A percentile compares a stretch with the other conserved stretches of the same genome.
Evolutionary conservation across 2,888 invertebrate genomes (phyloP).

Genomic region (Macrosiphum euphorbiae): DNA sequence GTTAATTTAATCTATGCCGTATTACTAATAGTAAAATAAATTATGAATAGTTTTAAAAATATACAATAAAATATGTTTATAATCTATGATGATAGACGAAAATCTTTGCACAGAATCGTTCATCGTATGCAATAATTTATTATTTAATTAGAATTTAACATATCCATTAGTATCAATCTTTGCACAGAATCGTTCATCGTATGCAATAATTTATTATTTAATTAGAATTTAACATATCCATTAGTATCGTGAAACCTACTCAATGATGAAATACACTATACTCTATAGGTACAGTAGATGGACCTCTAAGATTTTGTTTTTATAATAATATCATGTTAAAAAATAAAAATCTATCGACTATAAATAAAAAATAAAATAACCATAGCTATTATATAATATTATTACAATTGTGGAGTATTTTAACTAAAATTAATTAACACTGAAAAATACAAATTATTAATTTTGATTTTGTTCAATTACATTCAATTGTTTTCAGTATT

Average conservation of each 20-base stretch:
- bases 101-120: background rate
- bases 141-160: background rate
- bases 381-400: background rate
- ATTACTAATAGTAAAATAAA: background rate
- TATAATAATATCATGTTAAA: background rate
- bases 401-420: background rate
- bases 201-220: background rate
- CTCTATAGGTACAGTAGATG: background rate
- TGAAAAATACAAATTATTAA: background rate
- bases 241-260: background rate
- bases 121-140: background rate
- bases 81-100: background rate
- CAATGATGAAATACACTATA: background rate
- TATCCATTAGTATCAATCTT: background rate
- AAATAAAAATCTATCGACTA: background rate
- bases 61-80: background rate
- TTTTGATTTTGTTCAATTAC: background rate
- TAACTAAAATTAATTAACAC: background rate
- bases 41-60: background rate
- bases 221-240: background rate
- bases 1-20: accelerated
- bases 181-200: background rate
- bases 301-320: background rate
- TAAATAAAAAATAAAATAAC: background rate
- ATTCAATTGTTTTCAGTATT: background rate